Evolutionary conservation across 2,113 vertebrate genomes (phyloP), one percentile per base, ranked within the genome.

Genomic region (Columba livia): DNA sequence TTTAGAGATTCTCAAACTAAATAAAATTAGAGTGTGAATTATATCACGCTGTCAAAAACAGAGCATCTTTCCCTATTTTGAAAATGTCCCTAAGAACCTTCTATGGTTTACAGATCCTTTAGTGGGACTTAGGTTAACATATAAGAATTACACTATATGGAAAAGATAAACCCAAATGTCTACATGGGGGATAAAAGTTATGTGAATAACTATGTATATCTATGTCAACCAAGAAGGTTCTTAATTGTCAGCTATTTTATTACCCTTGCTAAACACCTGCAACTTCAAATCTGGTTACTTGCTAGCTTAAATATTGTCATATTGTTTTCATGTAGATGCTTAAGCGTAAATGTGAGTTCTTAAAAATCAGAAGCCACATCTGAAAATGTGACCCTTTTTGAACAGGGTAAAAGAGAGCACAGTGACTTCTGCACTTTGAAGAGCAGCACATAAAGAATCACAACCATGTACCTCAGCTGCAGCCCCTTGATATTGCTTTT

Each of bases 11-110:
- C 82, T 88, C 53, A 78, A 80, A 75, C 42, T 69, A 88, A 96
- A 90, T 78, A 93, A 92, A 95, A 91, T 93, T 94, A 86, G 60
- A 79, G 85, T 96, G 93, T 93, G 92, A 96, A 95, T 93, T 96
- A 92, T 93, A 69, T 91, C 93, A 95, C 85, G 21, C 88, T 94
- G 69, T 93, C 82, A 92, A 91, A 93, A 96, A 4, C 51, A 74
- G 75, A 80, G 32, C 53, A 83, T 74, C 48, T 65, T 90, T 78
- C 75, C 53, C 42, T 94, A 9, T 94, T 95, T 91, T 93, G 79
- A 80, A 97, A 90, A 80, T 75, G 38, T 93, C 60, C 65, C 79
- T 70, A 81, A 32, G 60, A 86, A 80, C 29, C 69, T 88, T 21
- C 47, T 24, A 17, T 56, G 51, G 28, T 36, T 95, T 58, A 54